Evolutionary conservation across 2,888 invertebrate genomes (phyloP).

Genomic region (Peribatodes rhomboidaria): DNA sequence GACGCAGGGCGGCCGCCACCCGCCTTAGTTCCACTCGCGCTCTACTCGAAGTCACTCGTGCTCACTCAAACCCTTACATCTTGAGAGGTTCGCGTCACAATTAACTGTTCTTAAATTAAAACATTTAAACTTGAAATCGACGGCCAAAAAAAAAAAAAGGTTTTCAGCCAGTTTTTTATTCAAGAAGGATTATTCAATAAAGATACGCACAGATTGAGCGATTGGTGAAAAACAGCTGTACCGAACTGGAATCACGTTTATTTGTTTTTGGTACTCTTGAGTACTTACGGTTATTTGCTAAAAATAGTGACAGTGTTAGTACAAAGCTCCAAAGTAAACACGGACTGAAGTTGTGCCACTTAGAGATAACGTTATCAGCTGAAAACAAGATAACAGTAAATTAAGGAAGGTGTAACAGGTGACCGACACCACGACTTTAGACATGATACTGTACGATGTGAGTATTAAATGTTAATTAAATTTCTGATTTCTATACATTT

Average conservation of each 20-base stretch:
- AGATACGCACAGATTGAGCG: background rate
- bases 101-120: background rate
- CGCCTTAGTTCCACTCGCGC: slow-evolving; percentile 61
- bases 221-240: background rate
- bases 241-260: background rate
- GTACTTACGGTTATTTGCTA: background rate
- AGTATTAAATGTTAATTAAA: slow-evolving; percentile 54
- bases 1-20: slow-evolving; percentile 51
- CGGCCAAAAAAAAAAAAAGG: background rate
- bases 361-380: slow-evolving; percentile 33
- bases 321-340: slow-evolving; percentile 32
- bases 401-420: slow-evolving; percentile 73
- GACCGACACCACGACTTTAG: slow-evolving; percentile 61
- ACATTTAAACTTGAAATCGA: background rate
- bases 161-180: slow-evolving; percentile 22
- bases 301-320: slow-evolving; percentile 4
- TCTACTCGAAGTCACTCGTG: slow-evolving; percentile 52
- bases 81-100: background rate
- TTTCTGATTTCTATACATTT: background rate
- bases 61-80: slow-evolving; percentile 24
- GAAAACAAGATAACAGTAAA: slow-evolving; percentile 25
- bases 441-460: slow-evolving; percentile 81
- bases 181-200: slow-evolving; percentile 1
- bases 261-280: background rate
- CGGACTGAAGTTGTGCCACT: slow-evolving; percentile 21